These are phyloP conservation scores for Boloria selene DNA, from an alignment of 2,888 invertebrate species.

Conservation along the genomic window DNA sequence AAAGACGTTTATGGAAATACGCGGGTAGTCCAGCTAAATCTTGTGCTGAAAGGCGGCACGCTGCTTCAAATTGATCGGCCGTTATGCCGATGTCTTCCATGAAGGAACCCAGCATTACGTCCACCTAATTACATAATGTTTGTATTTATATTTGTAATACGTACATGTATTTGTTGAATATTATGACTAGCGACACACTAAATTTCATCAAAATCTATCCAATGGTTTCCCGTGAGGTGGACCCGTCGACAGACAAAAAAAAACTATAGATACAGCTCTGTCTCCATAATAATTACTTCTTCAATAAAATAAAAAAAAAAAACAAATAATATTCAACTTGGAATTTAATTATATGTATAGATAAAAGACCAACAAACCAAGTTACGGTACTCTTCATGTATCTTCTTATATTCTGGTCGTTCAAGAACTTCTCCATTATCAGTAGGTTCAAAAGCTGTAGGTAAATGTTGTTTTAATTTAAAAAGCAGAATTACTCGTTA, in stretches of 20 bases:
- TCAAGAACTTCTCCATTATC: conserved; percentile 84
- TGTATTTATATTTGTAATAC: background rate
- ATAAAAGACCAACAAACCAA: conserved; percentile 79
- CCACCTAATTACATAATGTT: conserved; percentile 82
- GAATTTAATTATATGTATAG: too few relatives aligned
- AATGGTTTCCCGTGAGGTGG: too few relatives aligned
- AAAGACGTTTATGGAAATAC: conserved; percentile 83
- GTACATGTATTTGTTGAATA: too few relatives aligned
- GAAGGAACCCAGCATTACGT: conserved; percentile 93
- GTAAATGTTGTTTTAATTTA: conserved; percentile 15
- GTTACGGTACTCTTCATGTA: conserved; percentile 93
- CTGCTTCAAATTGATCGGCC: conserved; percentile 92
- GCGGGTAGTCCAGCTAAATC: conserved; percentile 78
- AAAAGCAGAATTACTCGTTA: too few relatives aligned
- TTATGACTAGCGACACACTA: too few relatives aligned
- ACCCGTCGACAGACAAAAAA: too few relatives aligned
- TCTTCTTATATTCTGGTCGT: conserved; percentile 88
- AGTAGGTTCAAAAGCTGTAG: conserved; percentile 92
- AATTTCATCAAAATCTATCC: too few relatives aligned
- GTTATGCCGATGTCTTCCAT: conserved; percentile 96
- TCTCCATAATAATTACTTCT: too few relatives aligned
- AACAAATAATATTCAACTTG: too few relatives aligned
- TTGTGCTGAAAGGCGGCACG: conserved; percentile 83
- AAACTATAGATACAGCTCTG: too few relatives aligned
- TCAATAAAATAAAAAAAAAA: too few relatives aligned